A percentile compares a stretch with the other conserved stretches of the same genome.
These are phyloP conservation scores for Acanthisitta chloris DNA, from an alignment of 2,113 vertebrate species.

Conservation along the genomic window DNA sequence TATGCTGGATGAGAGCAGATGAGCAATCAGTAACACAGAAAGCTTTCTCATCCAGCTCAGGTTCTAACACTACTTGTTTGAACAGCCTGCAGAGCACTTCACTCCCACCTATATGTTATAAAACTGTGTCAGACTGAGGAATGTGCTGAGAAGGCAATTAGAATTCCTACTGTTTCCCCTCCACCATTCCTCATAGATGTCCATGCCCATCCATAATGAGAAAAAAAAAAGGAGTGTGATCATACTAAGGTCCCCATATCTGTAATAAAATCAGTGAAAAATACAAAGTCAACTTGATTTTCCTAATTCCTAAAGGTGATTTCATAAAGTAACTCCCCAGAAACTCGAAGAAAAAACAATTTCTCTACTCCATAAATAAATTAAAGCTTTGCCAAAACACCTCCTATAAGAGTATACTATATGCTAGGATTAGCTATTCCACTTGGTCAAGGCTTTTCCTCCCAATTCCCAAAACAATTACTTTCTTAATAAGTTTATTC, in stretches of 20 bases:
- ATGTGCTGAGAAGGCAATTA: conserved; percentile 18
- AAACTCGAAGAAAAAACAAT: neutral
- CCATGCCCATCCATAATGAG: neutral
- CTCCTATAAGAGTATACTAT: neutral
- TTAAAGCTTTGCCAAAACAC: neutral
- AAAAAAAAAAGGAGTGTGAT: neutral
- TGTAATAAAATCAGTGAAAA: neutral
- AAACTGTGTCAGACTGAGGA: neutral
- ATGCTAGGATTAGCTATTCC: neutral
- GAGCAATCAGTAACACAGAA: neutral
- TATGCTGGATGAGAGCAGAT: neutral
- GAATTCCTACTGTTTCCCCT: neutral
- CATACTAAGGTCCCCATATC: fast-evolving
- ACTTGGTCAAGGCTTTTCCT: neutral
- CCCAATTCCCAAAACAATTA: neutral
- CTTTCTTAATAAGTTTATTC: neutral
- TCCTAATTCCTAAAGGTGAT: neutral
- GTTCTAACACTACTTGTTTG: neutral
- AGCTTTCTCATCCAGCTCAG: neutral
- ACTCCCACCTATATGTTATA: neutral
- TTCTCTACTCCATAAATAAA: neutral
- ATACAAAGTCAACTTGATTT: neutral
- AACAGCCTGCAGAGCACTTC: neutral
- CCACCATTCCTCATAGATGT: neutral
- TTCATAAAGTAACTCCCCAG: neutral